Evolutionary conservation across 2,888 invertebrate species (phyloP), one percentile per base, ranked within the genome.

Genomic region (Barypeithes pellucidus): DNA sequence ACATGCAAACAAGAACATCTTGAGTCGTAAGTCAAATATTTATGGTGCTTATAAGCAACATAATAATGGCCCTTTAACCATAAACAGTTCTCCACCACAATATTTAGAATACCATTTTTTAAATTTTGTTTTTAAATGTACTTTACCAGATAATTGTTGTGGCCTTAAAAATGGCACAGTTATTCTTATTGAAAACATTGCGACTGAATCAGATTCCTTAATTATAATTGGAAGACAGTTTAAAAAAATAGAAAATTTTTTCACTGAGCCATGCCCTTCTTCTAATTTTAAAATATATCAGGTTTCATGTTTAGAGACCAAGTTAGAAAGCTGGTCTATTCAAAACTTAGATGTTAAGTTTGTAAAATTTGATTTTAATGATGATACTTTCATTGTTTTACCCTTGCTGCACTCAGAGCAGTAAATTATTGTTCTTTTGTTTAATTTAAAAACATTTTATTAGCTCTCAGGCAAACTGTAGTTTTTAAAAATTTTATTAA

Each of bases 1-100:
- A 29, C 57, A 22, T 47, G 63, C n/a, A 14, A 43, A 63, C 14
- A 41, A 41, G 14, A 41, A 41, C 14, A 4, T 41, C 14, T 9
- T 41, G 3, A 41, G 14, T 14, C 3, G 41, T 14, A 41, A 41
- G 14, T 9, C 2, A 41, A 41, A 41, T 3, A 1, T 12, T 14
- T 14, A 47, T 14, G 59, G 63, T 18, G 36, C 47, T 16, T 11
- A 60, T n/a, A 60, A 14, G 18, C 36, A 16, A 33, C 59, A 41
- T 14, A 2, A 41, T 41, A 41, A 14, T 3, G 41, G 41, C 3
- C 41, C 41, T 14, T 41, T 41, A 14, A 41, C 14, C 4, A 12
- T 9, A 14, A 14, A 41, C 14, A 14, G 14, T 14, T 14, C 2
- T 14, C 14, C 41, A 2, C 41, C 41, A 3, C 41, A 41, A 24